Conservation (phyloP, 2,113 vertebrate species). For the Scomber japonicus region DNA sequence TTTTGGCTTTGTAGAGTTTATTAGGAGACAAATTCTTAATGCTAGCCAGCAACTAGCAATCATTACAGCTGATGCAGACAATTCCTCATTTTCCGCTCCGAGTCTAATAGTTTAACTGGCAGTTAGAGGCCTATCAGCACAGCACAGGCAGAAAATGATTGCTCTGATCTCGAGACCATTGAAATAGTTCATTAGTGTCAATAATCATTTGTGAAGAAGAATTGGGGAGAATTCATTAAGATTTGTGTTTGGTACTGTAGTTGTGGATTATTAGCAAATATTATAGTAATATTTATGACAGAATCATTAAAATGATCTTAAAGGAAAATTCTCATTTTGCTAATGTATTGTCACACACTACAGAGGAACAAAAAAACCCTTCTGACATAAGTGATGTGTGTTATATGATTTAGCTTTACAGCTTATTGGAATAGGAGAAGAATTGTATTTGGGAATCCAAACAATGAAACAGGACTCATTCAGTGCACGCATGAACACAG, state of each 20-base stretch:
- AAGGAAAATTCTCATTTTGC: too few species aligned
- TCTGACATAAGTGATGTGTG: too few species aligned
- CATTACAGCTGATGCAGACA: slow-evolving; percentile 33
- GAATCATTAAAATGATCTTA: too few species aligned
- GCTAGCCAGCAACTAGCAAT: slow-evolving; percentile 85
- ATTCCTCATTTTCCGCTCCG: slow-evolving; percentile 30
- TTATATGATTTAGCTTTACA: too few species aligned
- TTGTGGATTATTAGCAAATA: neutral
- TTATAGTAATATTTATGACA: too few species aligned
- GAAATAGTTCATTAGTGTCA: too few species aligned
- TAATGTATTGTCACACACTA: too few species aligned
- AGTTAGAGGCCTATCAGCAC: neutral
- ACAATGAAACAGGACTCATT: too few species aligned
- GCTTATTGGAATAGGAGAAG: too few species aligned
- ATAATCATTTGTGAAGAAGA: neutral
- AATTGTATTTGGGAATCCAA: too few species aligned
- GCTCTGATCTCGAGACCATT: neutral
- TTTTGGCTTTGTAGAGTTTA: slow-evolving; percentile 17
- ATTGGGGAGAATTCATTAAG: neutral
- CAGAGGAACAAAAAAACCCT: too few species aligned
- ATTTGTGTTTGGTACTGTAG: neutral
- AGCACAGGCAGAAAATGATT: neutral
- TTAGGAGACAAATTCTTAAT: slow-evolving; percentile 50
- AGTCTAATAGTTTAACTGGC: slow-evolving; percentile 37
- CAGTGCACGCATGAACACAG: too few species aligned